These are phyloP conservation scores for Scolanthus callimorphus DNA, from an alignment of 92 coral and sea anemone species.

Conservation along the genomic window DNA sequence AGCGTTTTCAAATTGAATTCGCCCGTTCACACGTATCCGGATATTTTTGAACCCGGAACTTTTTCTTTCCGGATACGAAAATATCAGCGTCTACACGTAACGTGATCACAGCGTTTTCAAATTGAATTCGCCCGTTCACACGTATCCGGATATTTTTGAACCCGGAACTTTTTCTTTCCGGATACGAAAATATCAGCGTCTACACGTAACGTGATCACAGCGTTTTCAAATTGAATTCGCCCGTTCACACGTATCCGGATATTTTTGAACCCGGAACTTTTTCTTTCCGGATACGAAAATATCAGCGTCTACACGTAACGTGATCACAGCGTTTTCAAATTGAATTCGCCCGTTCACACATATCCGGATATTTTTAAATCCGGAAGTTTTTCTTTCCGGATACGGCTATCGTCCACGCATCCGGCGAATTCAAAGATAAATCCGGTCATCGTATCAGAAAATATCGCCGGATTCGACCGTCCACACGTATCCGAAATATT, in stretches of 20 bases:
- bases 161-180: too few species aligned
- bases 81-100: conserved; percentile 14
- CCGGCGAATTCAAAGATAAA: not conserved
- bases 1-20: too few species aligned
- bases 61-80: conserved; percentile 15
- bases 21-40: too few species aligned
- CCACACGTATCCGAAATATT: conserved; percentile 15
- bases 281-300: conserved; percentile 16
- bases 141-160: conserved; percentile 8
- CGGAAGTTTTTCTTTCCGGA: too few species aligned
- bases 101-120: conserved; percentile 3
- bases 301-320: conserved; percentile 14
- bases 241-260: too few species aligned
- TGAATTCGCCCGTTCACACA: conserved; percentile 18
- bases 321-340: conserved; percentile 1
- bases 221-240: too few species aligned
- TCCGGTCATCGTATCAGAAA: too few species aligned
- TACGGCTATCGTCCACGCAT: conserved; percentile 12
- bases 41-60: not conserved
- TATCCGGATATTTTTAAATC: too few species aligned
- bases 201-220: too few species aligned
- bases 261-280: not conserved
- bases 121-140: conserved; percentile 20
- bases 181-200: not conserved
- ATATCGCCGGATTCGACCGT: too few species aligned